Evolutionary conservation across 2,113 vertebrate genomes (phyloP).

Genomic region (Excalfactoria chinensis): DNA sequence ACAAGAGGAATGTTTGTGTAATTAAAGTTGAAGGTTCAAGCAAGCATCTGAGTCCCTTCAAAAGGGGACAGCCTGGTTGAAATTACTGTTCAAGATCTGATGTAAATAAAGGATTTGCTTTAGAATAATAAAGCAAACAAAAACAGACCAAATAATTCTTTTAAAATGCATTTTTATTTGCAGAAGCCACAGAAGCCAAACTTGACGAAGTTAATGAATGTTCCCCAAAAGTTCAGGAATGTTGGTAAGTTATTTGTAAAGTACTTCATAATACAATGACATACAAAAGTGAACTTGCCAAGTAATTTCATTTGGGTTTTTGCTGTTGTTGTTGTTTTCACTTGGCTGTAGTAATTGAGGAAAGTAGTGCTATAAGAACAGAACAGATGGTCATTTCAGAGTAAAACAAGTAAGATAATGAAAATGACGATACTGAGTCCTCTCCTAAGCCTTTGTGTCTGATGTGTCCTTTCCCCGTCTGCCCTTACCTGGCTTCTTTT

Average conservation of each 20-base stretch:
- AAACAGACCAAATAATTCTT: not conserved
- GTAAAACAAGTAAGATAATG: conserved; percentile 67
- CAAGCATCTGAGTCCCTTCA: not conserved
- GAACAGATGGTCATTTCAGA: conserved; percentile 58
- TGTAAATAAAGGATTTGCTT: not conserved
- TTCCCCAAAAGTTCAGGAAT: conserved; percentile 79
- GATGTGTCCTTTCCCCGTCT: conserved; percentile 46
- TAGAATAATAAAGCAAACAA: not conserved
- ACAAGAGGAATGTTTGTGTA: not conserved
- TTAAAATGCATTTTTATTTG: conserved; percentile 38
- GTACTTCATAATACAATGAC: too few species aligned
- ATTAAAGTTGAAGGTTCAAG: not conserved
- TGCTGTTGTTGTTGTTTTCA: not conserved
- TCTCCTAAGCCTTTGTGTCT: conserved; percentile 54
- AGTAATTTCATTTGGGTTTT: not conserved
- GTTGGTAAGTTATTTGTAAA: conserved; percentile 75
- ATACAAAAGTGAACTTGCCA: not conserved
- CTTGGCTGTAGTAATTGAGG: conserved; percentile 40
- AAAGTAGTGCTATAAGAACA: conserved; percentile 57
- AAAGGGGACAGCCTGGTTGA: not conserved
- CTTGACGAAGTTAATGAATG: conserved; percentile 81
- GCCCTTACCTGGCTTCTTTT: too few species aligned
- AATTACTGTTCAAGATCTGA: not conserved
- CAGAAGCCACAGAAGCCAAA: conserved; percentile 86
- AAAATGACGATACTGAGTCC: conserved; percentile 68